Percentiles rank a stretch among this genome's conserved stretches.
Conservation (phyloP, 2,797 vertebrate genomes). For the Cryptoprocta ferox region DNA sequence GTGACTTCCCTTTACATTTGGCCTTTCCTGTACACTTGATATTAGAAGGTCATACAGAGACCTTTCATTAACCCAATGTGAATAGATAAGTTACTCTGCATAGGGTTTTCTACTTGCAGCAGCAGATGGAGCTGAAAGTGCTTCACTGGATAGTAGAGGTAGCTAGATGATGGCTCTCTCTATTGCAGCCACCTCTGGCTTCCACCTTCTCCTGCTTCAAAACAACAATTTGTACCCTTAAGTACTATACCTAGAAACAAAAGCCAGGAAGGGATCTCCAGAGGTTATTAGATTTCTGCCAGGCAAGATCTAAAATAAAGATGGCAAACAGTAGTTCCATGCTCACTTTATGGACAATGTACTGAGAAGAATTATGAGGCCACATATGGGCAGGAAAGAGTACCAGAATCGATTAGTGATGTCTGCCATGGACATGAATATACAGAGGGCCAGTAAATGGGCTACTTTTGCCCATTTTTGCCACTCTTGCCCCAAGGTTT, state of each 20-base stretch:
- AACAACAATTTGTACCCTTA: conserved; percentile 41
- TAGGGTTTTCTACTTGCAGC: conserved; percentile 39
- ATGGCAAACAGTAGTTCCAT: conserved; percentile 30
- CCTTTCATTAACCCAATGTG: neutral
- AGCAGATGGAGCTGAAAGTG: neutral
- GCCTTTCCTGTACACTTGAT: neutral
- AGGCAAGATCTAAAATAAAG: conserved; percentile 35
- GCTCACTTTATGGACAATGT: neutral
- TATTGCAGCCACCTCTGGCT: neutral
- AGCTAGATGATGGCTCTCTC: neutral
- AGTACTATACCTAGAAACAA: conserved; percentile 32
- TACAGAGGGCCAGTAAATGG: neutral
- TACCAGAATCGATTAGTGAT: conserved; percentile 34
- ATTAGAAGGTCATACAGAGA: neutral
- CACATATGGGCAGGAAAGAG: neutral
- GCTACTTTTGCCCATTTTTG: neutral
- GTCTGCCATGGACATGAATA: neutral
- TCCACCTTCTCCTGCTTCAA: conserved; percentile 18
- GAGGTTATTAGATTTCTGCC: neutral
- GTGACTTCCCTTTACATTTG: conserved; percentile 9
- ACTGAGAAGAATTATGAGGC: conserved; percentile 32
- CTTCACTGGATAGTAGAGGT: neutral
- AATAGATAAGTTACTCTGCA: conserved; percentile 10
- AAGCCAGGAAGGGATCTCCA: conserved; percentile 22
- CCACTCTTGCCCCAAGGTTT: conserved; percentile 1